Base-by-base conservation (phyloP, 2,888 invertebrate genomes). In the Drosophila demipolita region DNA sequence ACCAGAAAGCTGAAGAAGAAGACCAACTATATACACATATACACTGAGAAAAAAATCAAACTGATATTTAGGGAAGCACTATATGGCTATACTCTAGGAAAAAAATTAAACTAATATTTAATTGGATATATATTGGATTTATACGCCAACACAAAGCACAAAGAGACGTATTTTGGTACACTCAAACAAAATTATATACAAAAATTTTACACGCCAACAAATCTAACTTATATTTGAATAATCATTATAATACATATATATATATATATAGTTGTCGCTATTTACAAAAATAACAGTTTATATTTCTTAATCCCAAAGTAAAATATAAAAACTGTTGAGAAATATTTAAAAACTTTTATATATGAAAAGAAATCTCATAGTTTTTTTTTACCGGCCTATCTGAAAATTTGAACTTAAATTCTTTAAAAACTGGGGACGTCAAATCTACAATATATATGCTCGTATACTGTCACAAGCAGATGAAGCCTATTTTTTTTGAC, bases 361-460 rank as follows among this genome's bases (percentile, higher is more conserved):
- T 23, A 1, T 7, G 1, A 15, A 23, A 45, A 3, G 3, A 40
- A 40, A 4, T n/a, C 1, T 4, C n/a, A 3, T 3, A 5, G 29
- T 6, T 17, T 0, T 3, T 9, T 1, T 1, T 0, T 2, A 38
- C 1, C 17, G 1, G 17, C 17, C 36, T 36, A 17, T 7, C 7
- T 7, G 17, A 29, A 38, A 38, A 7, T 3, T 38, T 9, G 4
- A n/a, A 3, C 1, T 38, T 17, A 1, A 8, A 38, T 17, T 17
- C 40, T 9, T n/a, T 4, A 9, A 4, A 8, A 4, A 40, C 4
- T n/a, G 1, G 9, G 4, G 3, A 38, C 17, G 17, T 38, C 17
- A n/a, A 38, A 17, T 17, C 7, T 38, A 38, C 3, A 3, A 8
- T 38, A 38, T 38, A 4, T n/a, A 38, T 38, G 17, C 12, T 5